Conservation (phyloP, 2,888 invertebrate genomes). For the Drosophila siamana region DNA sequence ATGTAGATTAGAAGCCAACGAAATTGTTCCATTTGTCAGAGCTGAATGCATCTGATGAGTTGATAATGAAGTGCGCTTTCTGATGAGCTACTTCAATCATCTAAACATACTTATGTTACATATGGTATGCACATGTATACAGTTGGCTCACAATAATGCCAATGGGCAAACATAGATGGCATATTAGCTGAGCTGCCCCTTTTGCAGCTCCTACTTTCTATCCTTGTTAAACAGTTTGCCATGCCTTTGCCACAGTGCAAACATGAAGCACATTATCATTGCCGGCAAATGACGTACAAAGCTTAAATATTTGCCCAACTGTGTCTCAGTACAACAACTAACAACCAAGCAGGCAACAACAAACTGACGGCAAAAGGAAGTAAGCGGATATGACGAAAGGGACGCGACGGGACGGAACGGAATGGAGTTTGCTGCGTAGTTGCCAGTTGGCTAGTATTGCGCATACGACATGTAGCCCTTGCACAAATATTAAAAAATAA, state of each 20-base stretch:
- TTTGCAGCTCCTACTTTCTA: constrained; percentile 17
- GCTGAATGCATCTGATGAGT: constrained; percentile 45
- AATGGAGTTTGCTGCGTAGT: constrained; percentile 42
- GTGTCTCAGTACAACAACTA: constrained; percentile 70
- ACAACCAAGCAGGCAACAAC: constrained; percentile 35
- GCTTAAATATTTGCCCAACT: constrained; percentile 77
- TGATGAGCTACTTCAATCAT: not conserved
- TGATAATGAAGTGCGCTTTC: constrained; percentile 68
- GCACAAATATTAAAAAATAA: constrained; percentile 78
- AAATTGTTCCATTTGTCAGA: constrained; percentile 41
- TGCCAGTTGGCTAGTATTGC: constrained; percentile 65
- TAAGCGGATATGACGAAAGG: constrained; percentile 6
- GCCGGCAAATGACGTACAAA: constrained; percentile 76
- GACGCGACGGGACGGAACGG: not conserved
- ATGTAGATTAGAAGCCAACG: constrained; percentile 53
- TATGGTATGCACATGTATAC: not conserved
- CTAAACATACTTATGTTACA: not conserved
- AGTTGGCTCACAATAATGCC: constrained; percentile 63
- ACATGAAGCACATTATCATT: constrained; percentile 75
- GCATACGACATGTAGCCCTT: constrained; percentile 76
- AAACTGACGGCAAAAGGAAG: constrained; percentile 14
- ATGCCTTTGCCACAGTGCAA: constrained; percentile 69
- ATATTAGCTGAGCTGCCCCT: constrained; percentile 51
- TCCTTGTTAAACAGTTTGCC: constrained; percentile 64
- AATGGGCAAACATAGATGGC: constrained; percentile 65